Evolutionary conservation across 2,113 vertebrate genomes (phyloP).

Genomic region (Notothenia rossii): DNA sequence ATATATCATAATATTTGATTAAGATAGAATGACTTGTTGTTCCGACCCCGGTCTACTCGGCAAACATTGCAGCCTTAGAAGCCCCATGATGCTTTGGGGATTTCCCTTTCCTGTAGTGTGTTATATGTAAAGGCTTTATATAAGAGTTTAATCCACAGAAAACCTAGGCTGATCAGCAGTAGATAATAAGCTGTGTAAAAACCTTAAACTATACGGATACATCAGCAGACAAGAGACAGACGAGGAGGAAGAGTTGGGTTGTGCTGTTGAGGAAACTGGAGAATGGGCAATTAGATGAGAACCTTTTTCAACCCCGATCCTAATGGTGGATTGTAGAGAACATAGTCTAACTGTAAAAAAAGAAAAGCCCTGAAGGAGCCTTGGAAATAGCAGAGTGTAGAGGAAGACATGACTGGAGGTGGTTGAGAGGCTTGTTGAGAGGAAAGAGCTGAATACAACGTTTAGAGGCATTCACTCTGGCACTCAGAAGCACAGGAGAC

Average conservation of each 20-base stretch:
- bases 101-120: no score
- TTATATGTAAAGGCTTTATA: no score
- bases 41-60: not conserved
- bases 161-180: not conserved
- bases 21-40: not conserved
- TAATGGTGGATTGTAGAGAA: constrained; percentile 35
- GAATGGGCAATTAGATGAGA: constrained; percentile 45
- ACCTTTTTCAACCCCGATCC: constrained; percentile 30
- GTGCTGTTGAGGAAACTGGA: constrained; percentile 28
- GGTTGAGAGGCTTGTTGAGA: constrained; percentile 37
- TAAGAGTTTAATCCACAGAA: not conserved
- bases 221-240: constrained; percentile 16
- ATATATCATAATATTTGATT: not conserved
- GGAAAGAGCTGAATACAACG: constrained; percentile 18
- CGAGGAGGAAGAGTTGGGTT: constrained; percentile 34
- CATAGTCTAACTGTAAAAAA: constrained; percentile 32
- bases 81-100: not conserved
- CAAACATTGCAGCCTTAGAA: constrained; percentile 10
- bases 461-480: constrained; percentile 25
- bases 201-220: not conserved
- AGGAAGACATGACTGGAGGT: constrained; percentile 22
- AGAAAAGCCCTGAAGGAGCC: constrained; percentile 9
- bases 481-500: not conserved
- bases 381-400: constrained; percentile 27
- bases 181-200: not conserved